Evolutionary conservation across 1,140 invertebrate genomes (phyloP).

Genomic region (Lepidurus arcticus): DNA sequence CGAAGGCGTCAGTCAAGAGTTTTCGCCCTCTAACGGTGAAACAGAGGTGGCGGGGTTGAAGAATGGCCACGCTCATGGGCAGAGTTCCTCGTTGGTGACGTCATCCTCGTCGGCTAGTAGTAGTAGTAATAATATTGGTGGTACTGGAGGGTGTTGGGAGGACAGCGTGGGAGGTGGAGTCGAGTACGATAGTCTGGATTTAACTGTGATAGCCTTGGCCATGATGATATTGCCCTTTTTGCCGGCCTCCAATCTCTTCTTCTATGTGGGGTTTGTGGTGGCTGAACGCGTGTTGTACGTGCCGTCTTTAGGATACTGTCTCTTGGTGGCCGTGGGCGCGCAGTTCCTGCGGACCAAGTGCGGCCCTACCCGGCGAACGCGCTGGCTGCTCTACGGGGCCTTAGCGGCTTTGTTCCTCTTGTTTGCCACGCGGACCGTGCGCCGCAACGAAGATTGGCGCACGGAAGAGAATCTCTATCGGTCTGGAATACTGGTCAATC

Average conservation of each 20-base stretch:
- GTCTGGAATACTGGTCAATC: conserved; percentile 85
- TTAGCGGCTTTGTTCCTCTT: conserved; percentile 55
- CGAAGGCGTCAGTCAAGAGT: not conserved
- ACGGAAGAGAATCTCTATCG: conserved; percentile 88
- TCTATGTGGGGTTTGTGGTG: conserved; percentile 95
- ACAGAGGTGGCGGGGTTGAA: not conserved
- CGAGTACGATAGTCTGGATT: conserved; percentile 33
- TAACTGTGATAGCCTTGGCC: conserved; percentile 54
- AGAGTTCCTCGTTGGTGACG: conserved; percentile 27
- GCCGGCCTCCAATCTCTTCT: conserved; percentile 87
- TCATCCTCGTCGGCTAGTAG: conserved; percentile 23
- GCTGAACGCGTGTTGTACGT: conserved; percentile 92
- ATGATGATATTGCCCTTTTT: conserved; percentile 84
- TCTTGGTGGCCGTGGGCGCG: conserved; percentile 72
- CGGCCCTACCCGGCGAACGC: conserved; percentile 32
- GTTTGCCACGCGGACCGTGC: conserved; percentile 68
- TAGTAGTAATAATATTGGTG: not conserved
- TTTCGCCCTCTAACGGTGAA: not conserved
- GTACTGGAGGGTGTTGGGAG: conserved; percentile 24
- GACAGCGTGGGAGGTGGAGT: not conserved
- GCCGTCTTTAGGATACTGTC: conserved; percentile 90
- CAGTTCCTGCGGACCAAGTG: conserved; percentile 45
- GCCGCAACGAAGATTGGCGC: conserved; percentile 82
- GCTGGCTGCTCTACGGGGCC: conserved; percentile 44
- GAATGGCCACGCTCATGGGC: conserved; percentile 24